Conservation (phyloP, 2,113 vertebrate genomes). For the Lutjanus erythropterus region DNA sequence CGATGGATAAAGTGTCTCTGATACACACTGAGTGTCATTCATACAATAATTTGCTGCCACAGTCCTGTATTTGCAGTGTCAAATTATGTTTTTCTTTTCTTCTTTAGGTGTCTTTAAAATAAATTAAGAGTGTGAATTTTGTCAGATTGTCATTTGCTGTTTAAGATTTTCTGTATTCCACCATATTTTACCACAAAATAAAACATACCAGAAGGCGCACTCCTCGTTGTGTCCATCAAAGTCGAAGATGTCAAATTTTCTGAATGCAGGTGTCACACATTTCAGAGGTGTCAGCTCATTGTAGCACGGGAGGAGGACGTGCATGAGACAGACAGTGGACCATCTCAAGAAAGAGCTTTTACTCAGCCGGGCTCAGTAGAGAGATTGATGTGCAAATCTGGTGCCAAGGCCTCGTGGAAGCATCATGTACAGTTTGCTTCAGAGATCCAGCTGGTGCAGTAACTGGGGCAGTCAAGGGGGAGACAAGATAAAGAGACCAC, state of each 20-base stretch:
- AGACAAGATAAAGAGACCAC: not conserved
- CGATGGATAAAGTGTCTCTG: slow-evolving; percentile 10
- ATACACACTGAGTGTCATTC: not conserved
- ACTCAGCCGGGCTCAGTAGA: not conserved
- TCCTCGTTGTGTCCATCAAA: not conserved
- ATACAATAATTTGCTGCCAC: not conserved
- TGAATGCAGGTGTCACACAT: not conserved
- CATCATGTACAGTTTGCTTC: not conserved
- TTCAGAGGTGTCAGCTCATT: not conserved
- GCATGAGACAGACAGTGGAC: not conserved
- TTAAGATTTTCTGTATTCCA: not conserved
- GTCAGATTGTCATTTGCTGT: not conserved
- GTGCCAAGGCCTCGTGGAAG: not conserved
- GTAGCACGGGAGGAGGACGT: not conserved
- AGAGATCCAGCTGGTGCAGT: not conserved
- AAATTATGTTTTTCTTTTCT: not conserved
- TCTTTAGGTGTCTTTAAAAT: slow-evolving; percentile 13
- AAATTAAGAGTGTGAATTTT: slow-evolving; percentile 10
- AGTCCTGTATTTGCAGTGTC: slow-evolving; percentile 47
- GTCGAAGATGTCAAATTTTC: not conserved
- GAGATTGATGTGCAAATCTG: not conserved
- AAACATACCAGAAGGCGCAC: not conserved
- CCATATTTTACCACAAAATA: slow-evolving; percentile 1
- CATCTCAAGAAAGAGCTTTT: not conserved
- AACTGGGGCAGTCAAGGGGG: not conserved